Conservation (phyloP, 2,113 vertebrate genomes). For the Carassius gibelio region DNA sequence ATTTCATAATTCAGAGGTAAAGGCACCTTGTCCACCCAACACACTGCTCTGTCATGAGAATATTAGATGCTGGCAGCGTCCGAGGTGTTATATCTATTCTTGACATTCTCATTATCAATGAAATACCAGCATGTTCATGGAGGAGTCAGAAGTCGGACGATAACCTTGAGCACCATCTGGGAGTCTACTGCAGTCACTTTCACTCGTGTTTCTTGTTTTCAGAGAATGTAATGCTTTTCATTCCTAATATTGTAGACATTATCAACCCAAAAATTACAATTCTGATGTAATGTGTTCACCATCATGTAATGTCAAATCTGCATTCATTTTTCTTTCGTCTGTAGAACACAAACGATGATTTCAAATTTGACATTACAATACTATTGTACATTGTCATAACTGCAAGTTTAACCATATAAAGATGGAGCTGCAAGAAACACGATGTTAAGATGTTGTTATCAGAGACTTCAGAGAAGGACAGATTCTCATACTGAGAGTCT, state of each 20-base stretch:
- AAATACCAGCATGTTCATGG: slow-evolving; percentile 10
- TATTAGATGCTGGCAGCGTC: slow-evolving; percentile 8
- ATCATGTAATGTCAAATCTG: no score
- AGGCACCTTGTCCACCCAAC: slow-evolving; percentile 47
- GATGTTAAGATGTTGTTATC: slow-evolving; percentile 28
- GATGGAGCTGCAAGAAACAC: not conserved
- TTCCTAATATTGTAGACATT: not conserved
- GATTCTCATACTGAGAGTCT: slow-evolving; percentile 5
- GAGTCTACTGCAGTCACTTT: not conserved
- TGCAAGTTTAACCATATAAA: not conserved
- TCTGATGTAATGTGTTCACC: no score
- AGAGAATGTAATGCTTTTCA: not conserved
- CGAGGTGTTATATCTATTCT: slow-evolving; percentile 32
- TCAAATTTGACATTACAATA: no score
- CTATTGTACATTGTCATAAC: no score
- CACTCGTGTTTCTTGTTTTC: slow-evolving; percentile 18
- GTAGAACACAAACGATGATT: no score
- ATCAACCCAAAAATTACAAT: not conserved
- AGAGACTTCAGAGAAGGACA: not conserved
- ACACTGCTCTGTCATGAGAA: not conserved
- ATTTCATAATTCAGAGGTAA: slow-evolving; percentile 31
- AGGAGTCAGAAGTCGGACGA: not conserved
- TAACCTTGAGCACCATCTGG: slow-evolving; percentile 50
- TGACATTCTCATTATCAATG: slow-evolving; percentile 45
- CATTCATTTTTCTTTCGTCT: no score